These are phyloP conservation scores for Mythimna ferrago DNA, from an alignment of 2,888 invertebrate species.

Conservation along the genomic window DNA sequence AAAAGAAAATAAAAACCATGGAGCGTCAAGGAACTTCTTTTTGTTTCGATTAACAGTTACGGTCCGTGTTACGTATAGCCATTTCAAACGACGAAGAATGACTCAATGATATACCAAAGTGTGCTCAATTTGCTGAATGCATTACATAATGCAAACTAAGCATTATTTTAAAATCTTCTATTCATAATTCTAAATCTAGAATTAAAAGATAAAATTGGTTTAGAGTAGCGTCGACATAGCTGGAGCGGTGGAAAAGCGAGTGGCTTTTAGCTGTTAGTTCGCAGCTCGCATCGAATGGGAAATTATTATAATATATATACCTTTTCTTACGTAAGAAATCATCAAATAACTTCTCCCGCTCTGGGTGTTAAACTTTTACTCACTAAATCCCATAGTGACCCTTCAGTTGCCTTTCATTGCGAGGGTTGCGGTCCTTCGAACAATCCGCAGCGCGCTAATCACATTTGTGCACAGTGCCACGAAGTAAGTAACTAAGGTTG, in stretches of 20 bases:
- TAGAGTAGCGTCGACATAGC: not conserved
- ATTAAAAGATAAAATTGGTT: constrained; percentile 14
- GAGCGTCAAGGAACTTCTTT: not conserved
- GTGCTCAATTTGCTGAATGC: not conserved
- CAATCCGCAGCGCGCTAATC: too few relatives aligned
- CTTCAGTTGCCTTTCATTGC: too few relatives aligned
- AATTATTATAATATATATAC: constrained; percentile 9
- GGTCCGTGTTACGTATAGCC: not conserved
- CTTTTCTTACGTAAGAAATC: not conserved
- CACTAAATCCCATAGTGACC: too few relatives aligned
- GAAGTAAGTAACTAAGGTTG: not conserved
- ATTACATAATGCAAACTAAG: too few relatives aligned
- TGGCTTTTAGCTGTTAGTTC: constrained; percentile 15
- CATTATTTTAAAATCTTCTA: constrained; percentile 10
- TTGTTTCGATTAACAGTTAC: not conserved
- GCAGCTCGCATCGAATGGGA: constrained; percentile 15
- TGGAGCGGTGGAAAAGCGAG: not conserved
- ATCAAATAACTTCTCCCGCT: too few relatives aligned
- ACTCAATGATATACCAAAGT: not conserved
- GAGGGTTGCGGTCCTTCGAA: too few relatives aligned
- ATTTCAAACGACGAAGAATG: not conserved
- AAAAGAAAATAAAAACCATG: too few relatives aligned
- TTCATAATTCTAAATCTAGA: constrained; percentile 6
- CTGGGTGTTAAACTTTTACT: too few relatives aligned
- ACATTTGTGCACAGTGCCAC: constrained; percentile 1